Evolutionary conservation across 2,113 vertebrate genomes (phyloP).

Genomic region (Perccottus glenii): DNA sequence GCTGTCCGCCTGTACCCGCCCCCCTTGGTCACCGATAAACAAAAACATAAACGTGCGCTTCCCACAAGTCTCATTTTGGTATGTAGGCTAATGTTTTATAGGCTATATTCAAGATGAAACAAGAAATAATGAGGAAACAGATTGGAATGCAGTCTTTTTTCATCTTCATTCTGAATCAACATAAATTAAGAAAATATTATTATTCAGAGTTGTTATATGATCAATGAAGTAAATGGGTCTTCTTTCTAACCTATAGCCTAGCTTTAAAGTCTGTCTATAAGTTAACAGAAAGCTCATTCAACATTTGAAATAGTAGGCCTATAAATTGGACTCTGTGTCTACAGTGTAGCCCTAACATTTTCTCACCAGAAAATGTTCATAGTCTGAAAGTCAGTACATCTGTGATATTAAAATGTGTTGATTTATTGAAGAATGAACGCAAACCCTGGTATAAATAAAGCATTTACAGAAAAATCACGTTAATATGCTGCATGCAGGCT

Average conservation of each 20-base stretch:
- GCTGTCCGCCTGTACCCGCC: constrained; percentile 40
- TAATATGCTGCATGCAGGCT: constrained; percentile 39
- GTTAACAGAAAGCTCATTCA: background rate
- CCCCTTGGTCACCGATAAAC: constrained; percentile 28
- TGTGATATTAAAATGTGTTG: constrained; percentile 16
- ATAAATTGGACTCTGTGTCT: background rate
- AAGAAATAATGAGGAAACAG: no score
- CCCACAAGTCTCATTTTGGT: background rate
- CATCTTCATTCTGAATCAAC: no score
- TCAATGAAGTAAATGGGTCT: no score
- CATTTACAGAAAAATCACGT: constrained; percentile 44
- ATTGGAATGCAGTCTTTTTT: no score
- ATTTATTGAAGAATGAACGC: constrained; percentile 61
- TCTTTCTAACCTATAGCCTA: no score
- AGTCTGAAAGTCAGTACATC: constrained; percentile 38
- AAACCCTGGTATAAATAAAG: constrained; percentile 54
- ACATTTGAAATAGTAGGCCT: background rate
- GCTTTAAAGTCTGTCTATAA: background rate
- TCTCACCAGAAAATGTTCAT: background rate
- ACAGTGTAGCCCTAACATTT: background rate
- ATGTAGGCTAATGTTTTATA: background rate
- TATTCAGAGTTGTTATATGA: no score
- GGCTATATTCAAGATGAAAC: no score
- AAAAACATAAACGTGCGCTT: constrained; percentile 27
- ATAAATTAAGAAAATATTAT: no score